Evolutionary conservation across 2,888 invertebrate genomes (phyloP).

Genomic region (Rhynchonema sp.): DNA sequence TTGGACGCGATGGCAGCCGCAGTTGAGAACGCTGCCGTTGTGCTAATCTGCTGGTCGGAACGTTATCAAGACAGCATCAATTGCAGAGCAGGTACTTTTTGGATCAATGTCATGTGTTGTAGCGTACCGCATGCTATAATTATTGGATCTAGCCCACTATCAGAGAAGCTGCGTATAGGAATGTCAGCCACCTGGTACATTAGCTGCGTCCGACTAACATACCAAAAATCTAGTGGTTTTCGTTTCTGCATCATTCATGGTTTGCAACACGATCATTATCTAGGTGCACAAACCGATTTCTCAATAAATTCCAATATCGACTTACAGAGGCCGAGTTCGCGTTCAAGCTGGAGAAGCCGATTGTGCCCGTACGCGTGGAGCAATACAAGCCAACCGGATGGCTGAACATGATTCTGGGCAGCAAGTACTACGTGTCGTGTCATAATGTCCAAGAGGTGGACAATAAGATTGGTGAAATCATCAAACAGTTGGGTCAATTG

Average conservation of each 20-base stretch:
- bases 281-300: no score
- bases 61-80: slow-evolving; percentile 28
- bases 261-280: no score
- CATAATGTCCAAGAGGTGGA: not conserved
- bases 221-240: no score
- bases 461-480: not conserved
- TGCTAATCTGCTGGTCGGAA: slow-evolving; percentile 26
- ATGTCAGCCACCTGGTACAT: no score
- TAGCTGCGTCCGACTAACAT: not conserved
- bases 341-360: slow-evolving; percentile 24
- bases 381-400: slow-evolving; percentile 29
- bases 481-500: not conserved
- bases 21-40: slow-evolving; percentile 23
- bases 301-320: not conserved
- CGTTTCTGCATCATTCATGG: no score
- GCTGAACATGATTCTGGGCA: slow-evolving; percentile 25
- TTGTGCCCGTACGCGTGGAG: slow-evolving; percentile 24
- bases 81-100: slow-evolving; percentile 25
- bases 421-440: not conserved
- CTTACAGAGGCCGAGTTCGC: slow-evolving; percentile 29
- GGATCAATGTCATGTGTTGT: no score
- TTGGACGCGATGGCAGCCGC: slow-evolving; percentile 27
- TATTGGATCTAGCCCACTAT: no score
- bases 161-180: no score
- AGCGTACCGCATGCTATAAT: no score